Evolutionary conservation across 2,888 invertebrate genomes (phyloP), one percentile per base, ranked within the genome.

Genomic region (Chironomus tentans): DNA sequence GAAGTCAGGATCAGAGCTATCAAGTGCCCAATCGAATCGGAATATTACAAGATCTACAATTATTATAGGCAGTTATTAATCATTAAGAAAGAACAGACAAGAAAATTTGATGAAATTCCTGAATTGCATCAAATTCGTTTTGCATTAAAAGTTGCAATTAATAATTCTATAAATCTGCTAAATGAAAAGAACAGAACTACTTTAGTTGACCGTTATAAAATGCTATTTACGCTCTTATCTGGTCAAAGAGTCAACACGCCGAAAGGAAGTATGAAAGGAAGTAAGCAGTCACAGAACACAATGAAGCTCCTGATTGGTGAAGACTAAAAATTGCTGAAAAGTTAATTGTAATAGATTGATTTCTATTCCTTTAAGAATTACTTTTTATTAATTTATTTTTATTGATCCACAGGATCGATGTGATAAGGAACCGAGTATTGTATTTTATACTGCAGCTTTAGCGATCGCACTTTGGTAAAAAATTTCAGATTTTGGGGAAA

Each of bases 391-490:
- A 13, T 68, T 71, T 48, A 69, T 24, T 62, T 50, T 18, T 56
- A 2, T 56, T n/a, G 0, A 1, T 15, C 7, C 46, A 15, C 28
- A 72, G 72, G 72, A 72, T 28, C 21, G 21, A 24, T 68, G 47
- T 47, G 74, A 48, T 65, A 46, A 74, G 78, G 94, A 92, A 80
- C 91, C 92, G 13, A 92, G 94, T 81, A 90, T 94, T 56, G 95
- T 95, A 0, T 95, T 94, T 82, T 90, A 93, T 12, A 88, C 95
- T 76, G 95, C 95, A 2, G 89, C 93, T 2, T 88, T 96, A 0
- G 88, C 91, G 21, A 87, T 92, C 2, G 90, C 92, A 1, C 83
- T 97, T 22, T 94, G 94, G 93, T 87, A 89, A 75, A 89, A 92
- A 77, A 90, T 91, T 82, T 91, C 93, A 0, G 90, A 91, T 77